A percentile compares a stretch with the other conserved stretches of the same genome.
Evolutionary conservation across 2,113 vertebrate genomes (phyloP).

Genomic region (Pseudorasbora parva): DNA sequence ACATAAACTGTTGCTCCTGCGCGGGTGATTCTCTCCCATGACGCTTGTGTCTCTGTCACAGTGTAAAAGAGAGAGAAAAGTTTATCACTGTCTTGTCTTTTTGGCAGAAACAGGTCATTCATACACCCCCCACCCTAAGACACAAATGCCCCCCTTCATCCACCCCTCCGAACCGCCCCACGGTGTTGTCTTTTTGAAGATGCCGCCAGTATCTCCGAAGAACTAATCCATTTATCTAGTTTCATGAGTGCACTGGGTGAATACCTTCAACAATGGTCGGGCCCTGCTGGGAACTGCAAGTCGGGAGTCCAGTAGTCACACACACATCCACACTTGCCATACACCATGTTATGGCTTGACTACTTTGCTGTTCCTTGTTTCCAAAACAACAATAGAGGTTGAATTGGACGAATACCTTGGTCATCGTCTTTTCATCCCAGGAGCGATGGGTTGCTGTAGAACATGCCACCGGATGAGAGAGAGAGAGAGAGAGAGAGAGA

Average conservation of each 20-base stretch:
- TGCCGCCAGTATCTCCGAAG: conserved; percentile 80
- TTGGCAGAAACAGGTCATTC: conserved; percentile 81
- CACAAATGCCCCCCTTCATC: conserved; percentile 73
- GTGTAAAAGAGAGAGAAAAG: conserved; percentile 76
- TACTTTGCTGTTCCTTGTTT: conserved; percentile 68
- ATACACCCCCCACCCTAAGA: conserved; percentile 76
- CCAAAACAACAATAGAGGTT: conserved; percentile 57
- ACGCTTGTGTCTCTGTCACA: conserved; percentile 37
- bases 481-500: conserved; percentile 51
- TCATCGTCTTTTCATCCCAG: conserved; percentile 65
- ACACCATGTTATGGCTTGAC: conserved; percentile 67
- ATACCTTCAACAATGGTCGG: conserved; percentile 77
- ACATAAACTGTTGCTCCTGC: conserved; percentile 2
- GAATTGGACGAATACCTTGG: conserved; percentile 61
- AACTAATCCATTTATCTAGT: conserved; percentile 86
- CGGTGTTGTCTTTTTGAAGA: conserved; percentile 81
- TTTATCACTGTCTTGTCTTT: conserved; percentile 88
- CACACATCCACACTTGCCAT: conserved; percentile 70
- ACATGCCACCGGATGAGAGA: conserved; percentile 66
- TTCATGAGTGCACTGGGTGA: conserved; percentile 78
- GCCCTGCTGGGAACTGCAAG: conserved; percentile 78
- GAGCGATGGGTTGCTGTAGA: conserved; percentile 62
- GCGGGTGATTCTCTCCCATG: background rate
- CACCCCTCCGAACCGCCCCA: conserved; percentile 56
- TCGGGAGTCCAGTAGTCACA: conserved; percentile 76